These are phyloP conservation scores for Drosophila vallismaia DNA, from an alignment of 2,888 invertebrate genomes.

Conservation along the genomic window DNA sequence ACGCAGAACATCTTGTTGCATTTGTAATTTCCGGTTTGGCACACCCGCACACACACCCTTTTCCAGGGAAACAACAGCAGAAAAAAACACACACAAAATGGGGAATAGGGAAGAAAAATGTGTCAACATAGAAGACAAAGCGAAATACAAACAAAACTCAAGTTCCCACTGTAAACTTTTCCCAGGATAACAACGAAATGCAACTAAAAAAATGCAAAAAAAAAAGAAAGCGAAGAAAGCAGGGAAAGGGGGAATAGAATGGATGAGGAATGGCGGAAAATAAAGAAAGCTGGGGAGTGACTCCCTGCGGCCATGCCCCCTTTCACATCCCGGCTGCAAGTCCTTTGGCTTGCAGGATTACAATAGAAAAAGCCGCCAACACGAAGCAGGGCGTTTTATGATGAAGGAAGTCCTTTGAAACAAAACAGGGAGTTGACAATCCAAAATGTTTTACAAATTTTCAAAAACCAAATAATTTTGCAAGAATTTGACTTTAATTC, in stretches of 20 bases:
- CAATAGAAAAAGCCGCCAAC: constrained; percentile 19
- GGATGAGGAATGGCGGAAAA: neutral
- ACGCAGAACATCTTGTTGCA: constrained; percentile 77
- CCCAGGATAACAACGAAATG: constrained; percentile 9
- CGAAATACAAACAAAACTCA: constrained; percentile 73
- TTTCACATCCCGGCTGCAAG: neutral
- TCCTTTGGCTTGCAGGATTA: constrained; percentile 9
- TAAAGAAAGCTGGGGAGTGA: neutral
- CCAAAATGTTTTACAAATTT: too few relatives aligned
- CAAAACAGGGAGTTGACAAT: too few relatives aligned
- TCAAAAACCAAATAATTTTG: too few relatives aligned
- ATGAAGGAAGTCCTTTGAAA: too few relatives aligned
- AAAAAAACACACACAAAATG: neutral
- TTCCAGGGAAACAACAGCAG: neutral
- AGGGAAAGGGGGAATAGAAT: neutral
- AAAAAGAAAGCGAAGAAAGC: neutral
- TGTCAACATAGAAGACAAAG: constrained; percentile 74
- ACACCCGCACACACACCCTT: constrained; percentile 27
- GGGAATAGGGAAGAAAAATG: constrained; percentile 62
- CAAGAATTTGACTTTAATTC: too few relatives aligned
- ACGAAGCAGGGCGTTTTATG: constrained; percentile 11
- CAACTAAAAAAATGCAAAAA: constrained; percentile 2
- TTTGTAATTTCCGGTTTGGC: constrained; percentile 75
- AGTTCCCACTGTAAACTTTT: constrained; percentile 55
- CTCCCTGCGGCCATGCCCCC: constrained; percentile 16